Base-by-base conservation (phyloP, 2,888 invertebrate species). In the Chloroclystis v-ata region DNA sequence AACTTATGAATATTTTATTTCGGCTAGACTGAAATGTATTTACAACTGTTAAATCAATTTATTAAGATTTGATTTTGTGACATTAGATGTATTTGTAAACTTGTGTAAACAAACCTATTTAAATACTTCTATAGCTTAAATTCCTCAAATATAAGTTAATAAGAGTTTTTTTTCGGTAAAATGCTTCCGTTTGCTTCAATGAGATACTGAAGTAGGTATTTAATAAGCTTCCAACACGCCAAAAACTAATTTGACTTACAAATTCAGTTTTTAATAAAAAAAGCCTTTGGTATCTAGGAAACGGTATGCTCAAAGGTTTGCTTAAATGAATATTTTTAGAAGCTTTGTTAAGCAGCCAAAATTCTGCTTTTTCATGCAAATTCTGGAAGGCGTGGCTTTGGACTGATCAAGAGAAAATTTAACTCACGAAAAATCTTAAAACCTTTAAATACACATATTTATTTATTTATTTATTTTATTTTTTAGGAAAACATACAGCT, bases 171-270 rank as follows among this genome's bases (percentile, higher is more conserved):
- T n/a, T n/a, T n/a, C n/a, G n/a, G 20, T 20, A 20, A 4, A 20
- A 4, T 5, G 3, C 20, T 5, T 20, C 20, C 20, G 20, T 20
- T 33, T 29, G 28, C 26, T 12, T 5, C 9, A 11, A 43, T 29
- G 16, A 35, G 9, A 7, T 24, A 20, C 14, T 11, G 29, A 35
- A 46, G 20, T 20, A 28, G 9, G 13, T 16, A 10, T 37, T 35
- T 28, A 47, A 41, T 37, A 16, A 42, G 37, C 26, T 20, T 32
- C 32, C 24, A 14, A 7, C 24, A 13, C 8, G 2, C 13, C 10
- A 14, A 16, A 16, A 30, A 26, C 41, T 32, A 7, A 26, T 47
- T 42, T 42, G 42, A 47, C 25, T 47, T 37, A 12, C 30, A 47
- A 47, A 47, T 42, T 14, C 12, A n/a, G 32, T 10, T 32, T 32